A percentile compares a stretch with the other conserved stretches of the same genome.
phyloP scores from a whole-genome alignment of 2,888 invertebrate genomes.

The Lacanobia oleracea region DNA sequence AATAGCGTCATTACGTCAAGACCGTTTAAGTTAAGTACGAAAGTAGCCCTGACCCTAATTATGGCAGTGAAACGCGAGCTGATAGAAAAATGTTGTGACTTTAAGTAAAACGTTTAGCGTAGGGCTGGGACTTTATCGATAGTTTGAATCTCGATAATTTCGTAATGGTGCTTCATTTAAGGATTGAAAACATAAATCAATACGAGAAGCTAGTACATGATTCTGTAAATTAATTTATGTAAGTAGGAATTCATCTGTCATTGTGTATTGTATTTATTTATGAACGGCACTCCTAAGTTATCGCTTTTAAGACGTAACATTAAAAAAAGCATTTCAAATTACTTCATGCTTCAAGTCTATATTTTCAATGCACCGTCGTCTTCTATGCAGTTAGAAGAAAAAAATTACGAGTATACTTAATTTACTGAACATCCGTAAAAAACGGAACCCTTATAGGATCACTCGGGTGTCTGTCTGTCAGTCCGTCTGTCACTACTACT shows the following conservation, averaged over 20 bases:
- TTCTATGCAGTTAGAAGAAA: neutral
- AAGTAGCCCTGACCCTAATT: slow-evolving; percentile 63
- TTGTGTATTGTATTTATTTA: slow-evolving; percentile 20
- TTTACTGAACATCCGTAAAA: no score
- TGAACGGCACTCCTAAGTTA: neutral
- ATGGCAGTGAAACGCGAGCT: slow-evolving; percentile 30
- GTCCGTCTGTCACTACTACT: no score
- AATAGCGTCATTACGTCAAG: slow-evolving; percentile 38
- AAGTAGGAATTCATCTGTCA: slow-evolving; percentile 3
- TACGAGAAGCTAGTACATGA: neutral
- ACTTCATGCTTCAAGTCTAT: neutral
- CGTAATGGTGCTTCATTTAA: neutral
- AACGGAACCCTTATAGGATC: no score
- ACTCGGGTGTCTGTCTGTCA: no score
- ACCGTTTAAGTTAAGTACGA: slow-evolving; percentile 41
- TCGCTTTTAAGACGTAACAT: neutral
- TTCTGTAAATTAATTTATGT: slow-evolving; percentile 14
- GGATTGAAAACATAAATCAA: slow-evolving; percentile 17
- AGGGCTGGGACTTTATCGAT: slow-evolving; percentile 14
- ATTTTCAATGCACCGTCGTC: neutral
- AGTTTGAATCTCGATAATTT: slow-evolving; percentile 1
- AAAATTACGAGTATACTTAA: neutral
- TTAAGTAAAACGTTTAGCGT: slow-evolving; percentile 13
- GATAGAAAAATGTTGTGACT: slow-evolving; percentile 49
- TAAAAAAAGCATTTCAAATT: neutral